These are phyloP conservation scores for Seriola aureovittata DNA, from an alignment of 2,113 vertebrate genomes.

Conservation along the genomic window DNA sequence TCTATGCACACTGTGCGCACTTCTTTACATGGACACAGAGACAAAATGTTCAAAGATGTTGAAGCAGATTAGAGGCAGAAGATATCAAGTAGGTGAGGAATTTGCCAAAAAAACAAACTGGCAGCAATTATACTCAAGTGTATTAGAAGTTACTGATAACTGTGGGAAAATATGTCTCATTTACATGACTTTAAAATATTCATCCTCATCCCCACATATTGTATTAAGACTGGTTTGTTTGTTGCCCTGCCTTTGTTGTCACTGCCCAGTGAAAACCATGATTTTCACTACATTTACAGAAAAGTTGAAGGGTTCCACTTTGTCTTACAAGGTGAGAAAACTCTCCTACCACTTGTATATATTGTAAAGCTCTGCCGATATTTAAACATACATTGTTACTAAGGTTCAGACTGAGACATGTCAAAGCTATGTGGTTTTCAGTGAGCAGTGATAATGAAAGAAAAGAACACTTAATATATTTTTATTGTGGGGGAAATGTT, in stretches of 20 bases:
- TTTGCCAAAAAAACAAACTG: not conserved
- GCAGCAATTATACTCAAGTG: not conserved
- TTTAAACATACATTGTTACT: not conserved
- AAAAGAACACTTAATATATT: not conserved
- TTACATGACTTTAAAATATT: not conserved
- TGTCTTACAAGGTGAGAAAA: no score
- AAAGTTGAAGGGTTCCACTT: not conserved
- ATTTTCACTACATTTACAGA: no score
- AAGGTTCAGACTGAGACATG: not conserved
- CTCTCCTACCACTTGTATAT: not conserved
- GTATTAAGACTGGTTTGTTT: not conserved
- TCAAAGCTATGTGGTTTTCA: not conserved
- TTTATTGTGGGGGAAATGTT: not conserved
- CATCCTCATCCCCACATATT: not conserved
- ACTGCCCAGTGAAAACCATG: not conserved
- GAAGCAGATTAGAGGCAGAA: not conserved
- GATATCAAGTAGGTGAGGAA: not conserved
- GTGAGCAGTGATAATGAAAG: not conserved
- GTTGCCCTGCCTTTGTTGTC: not conserved
- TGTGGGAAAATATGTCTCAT: not conserved
- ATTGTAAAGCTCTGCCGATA: not conserved
- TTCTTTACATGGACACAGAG: not conserved
- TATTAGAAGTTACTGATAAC: slow-evolving; percentile 12
- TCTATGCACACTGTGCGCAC: not conserved
- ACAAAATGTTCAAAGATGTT: not conserved